Percentiles rank a stretch among this genome's conserved stretches.
Conservation (phyloP, 1,140 invertebrate genomes). For the Geopemphigus sp. region DNA sequence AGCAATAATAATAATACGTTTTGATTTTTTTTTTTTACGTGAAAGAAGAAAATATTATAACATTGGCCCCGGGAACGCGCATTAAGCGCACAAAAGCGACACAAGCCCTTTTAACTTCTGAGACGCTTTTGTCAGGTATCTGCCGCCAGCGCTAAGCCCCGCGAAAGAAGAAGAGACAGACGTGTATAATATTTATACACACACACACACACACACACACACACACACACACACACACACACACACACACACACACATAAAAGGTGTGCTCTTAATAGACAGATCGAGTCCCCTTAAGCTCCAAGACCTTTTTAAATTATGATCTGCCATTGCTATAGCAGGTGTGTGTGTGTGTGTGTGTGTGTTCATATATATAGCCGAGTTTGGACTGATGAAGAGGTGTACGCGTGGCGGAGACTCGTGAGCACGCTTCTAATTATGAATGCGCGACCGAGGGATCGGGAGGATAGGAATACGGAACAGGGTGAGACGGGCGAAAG, state of each 20-base stretch:
- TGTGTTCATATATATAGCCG: not conserved
- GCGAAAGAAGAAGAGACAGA: conserved; percentile 39
- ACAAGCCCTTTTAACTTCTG: conserved; percentile 48
- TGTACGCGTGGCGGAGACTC: not conserved
- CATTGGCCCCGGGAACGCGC: conserved; percentile 33
- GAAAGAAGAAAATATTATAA: conserved; percentile 31
- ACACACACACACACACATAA: not conserved
- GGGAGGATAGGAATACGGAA: not conserved
- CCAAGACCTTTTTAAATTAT: conserved; percentile 48
- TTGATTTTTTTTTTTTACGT: conserved; percentile 19
- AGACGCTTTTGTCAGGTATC: conserved; percentile 40
- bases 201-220: not conserved
- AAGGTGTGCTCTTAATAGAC: conserved; percentile 49
- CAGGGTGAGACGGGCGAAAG: not conserved
- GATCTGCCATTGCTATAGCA: conserved; percentile 6
- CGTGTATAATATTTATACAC: conserved; percentile 7
- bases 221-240: not conserved
- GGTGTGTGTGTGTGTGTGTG: not conserved
- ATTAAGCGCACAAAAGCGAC: conserved; percentile 48
- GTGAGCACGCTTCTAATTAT: conserved; percentile 37
- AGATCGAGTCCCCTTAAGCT: conserved; percentile 46
- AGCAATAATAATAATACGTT: conserved; percentile 21
- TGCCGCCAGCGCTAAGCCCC: conserved; percentile 21
- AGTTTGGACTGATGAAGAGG: too few species aligned
- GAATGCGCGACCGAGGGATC: conserved; percentile 33